These are phyloP conservation scores for Bufo bufo DNA, from an alignment of 2,113 vertebrate genomes.

Conservation along the genomic window DNA sequence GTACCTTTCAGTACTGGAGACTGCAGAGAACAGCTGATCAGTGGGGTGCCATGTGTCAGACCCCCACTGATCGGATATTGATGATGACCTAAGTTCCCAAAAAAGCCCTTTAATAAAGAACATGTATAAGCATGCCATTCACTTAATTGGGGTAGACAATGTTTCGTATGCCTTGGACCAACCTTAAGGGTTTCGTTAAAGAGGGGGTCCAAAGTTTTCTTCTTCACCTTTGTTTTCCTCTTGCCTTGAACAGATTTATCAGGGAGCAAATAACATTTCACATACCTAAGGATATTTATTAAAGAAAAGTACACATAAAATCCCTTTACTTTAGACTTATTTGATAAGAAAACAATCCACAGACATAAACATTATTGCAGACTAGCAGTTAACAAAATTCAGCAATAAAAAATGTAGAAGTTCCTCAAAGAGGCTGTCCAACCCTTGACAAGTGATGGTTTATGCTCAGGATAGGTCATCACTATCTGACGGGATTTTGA, in stretches of 20 bases:
- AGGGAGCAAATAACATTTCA: slow-evolving; percentile 92
- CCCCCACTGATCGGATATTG: too few species aligned
- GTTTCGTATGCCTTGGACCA: neutral
- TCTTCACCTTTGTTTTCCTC: slow-evolving; percentile 88
- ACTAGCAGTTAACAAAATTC: neutral
- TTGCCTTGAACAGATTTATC: slow-evolving; percentile 90
- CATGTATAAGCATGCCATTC: neutral
- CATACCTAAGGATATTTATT: slow-evolving; percentile 76
- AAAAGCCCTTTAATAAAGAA: neutral
- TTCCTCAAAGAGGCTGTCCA: too few species aligned
- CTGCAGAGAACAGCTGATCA: too few species aligned
- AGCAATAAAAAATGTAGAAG: too few species aligned
- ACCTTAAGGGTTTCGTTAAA: slow-evolving; percentile 91
- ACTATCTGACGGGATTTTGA: too few species aligned
- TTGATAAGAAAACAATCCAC: neutral
- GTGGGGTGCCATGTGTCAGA: too few species aligned
- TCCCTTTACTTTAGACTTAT: neutral
- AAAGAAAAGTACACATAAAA: neutral
- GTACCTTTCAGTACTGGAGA: too few species aligned
- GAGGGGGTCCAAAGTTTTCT: slow-evolving; percentile 87
- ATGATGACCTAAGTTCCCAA: too few species aligned
- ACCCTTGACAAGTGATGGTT: too few species aligned
- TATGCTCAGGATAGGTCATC: too few species aligned
- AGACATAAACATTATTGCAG: neutral
- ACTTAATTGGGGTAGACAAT: neutral